phyloP scores from a whole-genome alignment of 2,888 invertebrate genomes.

The Rambutsinella grinnellia region DNA sequence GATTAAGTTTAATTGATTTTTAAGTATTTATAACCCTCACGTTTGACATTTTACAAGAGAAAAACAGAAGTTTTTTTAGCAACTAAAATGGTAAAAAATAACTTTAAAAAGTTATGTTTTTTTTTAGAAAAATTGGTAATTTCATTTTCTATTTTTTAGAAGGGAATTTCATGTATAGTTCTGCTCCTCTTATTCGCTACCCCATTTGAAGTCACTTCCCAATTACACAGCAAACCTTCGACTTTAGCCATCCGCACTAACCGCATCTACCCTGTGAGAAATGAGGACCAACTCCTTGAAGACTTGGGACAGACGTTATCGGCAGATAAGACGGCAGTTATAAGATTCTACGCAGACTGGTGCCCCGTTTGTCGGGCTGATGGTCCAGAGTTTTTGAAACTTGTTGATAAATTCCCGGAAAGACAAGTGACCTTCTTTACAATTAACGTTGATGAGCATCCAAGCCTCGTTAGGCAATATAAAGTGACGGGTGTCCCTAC shows the following conservation, averaged over 20 bases:
- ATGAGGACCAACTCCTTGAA: slow-evolving; percentile 11
- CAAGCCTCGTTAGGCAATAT: slow-evolving; percentile 11
- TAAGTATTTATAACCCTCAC: too few species aligned
- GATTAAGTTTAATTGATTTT: too few species aligned
- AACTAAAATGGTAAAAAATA: slow-evolving; percentile 1
- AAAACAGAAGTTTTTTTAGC: not conserved
- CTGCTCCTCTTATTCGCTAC: not conserved
- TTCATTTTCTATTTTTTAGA: too few species aligned
- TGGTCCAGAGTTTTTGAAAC: slow-evolving; percentile 7
- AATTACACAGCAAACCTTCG: not conserved
- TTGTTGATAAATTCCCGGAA: slow-evolving; percentile 17
- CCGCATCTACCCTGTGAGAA: not conserved
- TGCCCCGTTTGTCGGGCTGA: slow-evolving; percentile 28
- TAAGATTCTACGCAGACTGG: slow-evolving; percentile 41
- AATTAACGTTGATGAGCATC: slow-evolving; percentile 34
- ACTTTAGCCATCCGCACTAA: not conserved
- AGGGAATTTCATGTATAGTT: not conserved
- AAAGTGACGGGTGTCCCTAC: slow-evolving; percentile 32
- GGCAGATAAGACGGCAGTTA: slow-evolving; percentile 5
- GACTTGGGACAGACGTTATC: slow-evolving; percentile 1
- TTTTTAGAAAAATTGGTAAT: not conserved
- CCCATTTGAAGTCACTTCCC: not conserved
- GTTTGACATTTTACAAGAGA: too few species aligned
- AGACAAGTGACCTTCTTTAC: slow-evolving; percentile 8
- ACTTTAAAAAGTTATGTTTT: not conserved